Conservation (phyloP, 2,113 vertebrate species). For the Recurvirostra avosetta region DNA sequence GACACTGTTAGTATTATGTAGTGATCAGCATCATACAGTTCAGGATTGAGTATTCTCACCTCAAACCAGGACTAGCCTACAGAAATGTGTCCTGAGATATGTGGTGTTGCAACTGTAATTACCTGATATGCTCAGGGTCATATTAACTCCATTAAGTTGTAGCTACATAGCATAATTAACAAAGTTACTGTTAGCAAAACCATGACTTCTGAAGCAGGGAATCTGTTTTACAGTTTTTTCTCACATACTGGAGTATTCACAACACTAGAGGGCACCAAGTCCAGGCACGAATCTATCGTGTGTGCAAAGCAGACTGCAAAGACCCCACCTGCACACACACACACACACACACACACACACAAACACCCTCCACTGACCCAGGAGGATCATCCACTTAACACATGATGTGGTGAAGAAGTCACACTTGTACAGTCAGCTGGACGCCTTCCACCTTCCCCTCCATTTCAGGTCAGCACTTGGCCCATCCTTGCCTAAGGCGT, state of each 20-base stretch:
- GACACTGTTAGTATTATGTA: too few species aligned
- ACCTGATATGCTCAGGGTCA: background rate
- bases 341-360: accelerated
- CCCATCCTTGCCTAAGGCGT: background rate
- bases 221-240: background rate
- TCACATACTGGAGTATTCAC: background rate
- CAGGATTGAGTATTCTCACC: too few species aligned
- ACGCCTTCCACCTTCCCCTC: background rate
- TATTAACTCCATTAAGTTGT: accelerated
- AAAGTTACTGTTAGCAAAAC: background rate
- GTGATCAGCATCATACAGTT: too few species aligned
- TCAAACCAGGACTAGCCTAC: background rate
- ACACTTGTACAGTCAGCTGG: background rate
- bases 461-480: background rate
- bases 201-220: background rate
- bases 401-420: too few species aligned
- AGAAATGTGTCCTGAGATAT: background rate
- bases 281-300: accelerated
- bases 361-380: background rate
- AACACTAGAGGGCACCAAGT: background rate
- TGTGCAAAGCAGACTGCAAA: accelerated
- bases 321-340: too few species aligned
- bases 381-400: background rate
- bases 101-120: background rate
- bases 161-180: background rate